phyloP scores from a whole-genome alignment of 64 coral and sea anemone species.

The Hydrozoanthus tunicans region DNA sequence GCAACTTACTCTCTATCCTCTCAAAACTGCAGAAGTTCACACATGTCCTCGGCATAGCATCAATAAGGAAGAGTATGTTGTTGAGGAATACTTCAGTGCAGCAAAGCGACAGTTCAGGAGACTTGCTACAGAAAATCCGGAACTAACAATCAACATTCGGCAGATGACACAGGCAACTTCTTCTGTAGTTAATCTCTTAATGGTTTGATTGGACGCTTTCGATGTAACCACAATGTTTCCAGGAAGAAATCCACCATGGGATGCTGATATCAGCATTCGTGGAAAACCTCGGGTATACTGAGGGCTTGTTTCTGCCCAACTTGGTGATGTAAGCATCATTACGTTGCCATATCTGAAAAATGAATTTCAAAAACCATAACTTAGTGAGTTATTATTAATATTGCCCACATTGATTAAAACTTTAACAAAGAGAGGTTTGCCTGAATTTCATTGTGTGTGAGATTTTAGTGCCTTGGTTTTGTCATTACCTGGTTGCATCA shows the following conservation, averaged over 20 bases:
- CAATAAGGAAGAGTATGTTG: neutral
- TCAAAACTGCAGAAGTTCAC: neutral
- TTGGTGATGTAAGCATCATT: neutral
- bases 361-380: too few species aligned
- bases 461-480: too few species aligned
- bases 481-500: too few species aligned
- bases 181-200: neutral
- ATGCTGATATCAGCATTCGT: neutral
- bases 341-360: neutral
- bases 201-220: neutral
- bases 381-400: too few species aligned
- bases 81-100: neutral
- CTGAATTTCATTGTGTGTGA: too few species aligned
- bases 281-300: constrained; percentile 16
- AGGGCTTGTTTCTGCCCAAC: neutral
- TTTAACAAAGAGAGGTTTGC: too few species aligned
- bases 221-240: constrained; percentile 3
- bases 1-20: too few species aligned
- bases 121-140: neutral
- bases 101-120: constrained; percentile 5
- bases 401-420: too few species aligned
- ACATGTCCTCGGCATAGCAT: neutral
- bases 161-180: neutral
- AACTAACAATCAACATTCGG: neutral
- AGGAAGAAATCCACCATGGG: constrained; percentile 15